Base-by-base conservation (phyloP, 2,888 invertebrate genomes). In the Drosophila eohydei region DNA sequence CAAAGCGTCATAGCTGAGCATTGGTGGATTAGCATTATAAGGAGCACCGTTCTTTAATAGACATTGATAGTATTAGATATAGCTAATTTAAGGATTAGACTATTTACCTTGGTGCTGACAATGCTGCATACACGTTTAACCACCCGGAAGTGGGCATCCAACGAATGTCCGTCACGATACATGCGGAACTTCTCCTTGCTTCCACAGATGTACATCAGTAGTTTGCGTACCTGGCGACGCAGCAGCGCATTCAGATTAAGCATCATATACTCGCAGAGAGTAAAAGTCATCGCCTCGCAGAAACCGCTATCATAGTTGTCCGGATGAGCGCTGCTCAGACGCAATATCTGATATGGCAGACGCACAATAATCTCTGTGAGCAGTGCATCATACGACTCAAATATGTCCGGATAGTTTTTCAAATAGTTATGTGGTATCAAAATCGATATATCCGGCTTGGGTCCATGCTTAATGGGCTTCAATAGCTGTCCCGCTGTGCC, bases 141-240 rank as follows among this genome's bases (percentile, higher is more conserved):
- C 64, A 96, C 96, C 91, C 95, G 95, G 91, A 98, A 95, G 91
- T 98, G 98, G 43, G 97, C 97, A 86, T 97, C 97, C 6, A 99
- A 94, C 0, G 98, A 97, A 93, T 99, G 98, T 14, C 98, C 95
- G 94, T 99, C 99, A 46, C 99, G 95, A 78, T 98, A 94, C 91
- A 98, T 97, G 0, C 99, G 95, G 94, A 99, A 99, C 61, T 97
- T 97, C 84, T 99, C 99, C 91, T 98, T 98, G 62, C 97, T 98
- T 28, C 98, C 98, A 92, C 98, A 98, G 79, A 99, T 96, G 84
- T 98, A 96, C 79, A 99, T 94, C 21, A 99, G 93, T 21, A 99
- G 94, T 93, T 99, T 99, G 60, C 99, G 95, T 0, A 97, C 97
- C 94, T 98, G 98, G 74, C 98, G 95, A 81, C 98, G 94, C 69